phyloP scores from a whole-genome alignment of 2,888 invertebrate genomes.

The Thecophora atra region DNA sequence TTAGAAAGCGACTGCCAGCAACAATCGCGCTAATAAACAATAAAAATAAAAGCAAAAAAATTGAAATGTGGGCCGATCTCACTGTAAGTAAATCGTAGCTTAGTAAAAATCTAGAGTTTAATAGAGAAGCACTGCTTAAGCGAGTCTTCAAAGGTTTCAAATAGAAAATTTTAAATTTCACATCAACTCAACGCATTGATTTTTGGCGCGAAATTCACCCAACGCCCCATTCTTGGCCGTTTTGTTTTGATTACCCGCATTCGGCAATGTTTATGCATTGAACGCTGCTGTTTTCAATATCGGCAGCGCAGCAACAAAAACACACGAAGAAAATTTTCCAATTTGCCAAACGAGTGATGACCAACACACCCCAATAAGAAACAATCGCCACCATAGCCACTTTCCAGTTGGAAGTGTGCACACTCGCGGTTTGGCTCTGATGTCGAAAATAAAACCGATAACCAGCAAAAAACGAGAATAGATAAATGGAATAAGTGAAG shows the following conservation, averaged over 20 bases:
- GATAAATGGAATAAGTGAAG: too few relatives aligned
- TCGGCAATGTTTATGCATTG: slow-evolving; percentile 40
- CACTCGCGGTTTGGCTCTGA: too few relatives aligned
- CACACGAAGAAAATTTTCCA: slow-evolving; percentile 24
- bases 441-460: too few relatives aligned
- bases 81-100: slow-evolving; percentile 38
- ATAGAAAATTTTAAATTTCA: not conserved
- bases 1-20: not conserved
- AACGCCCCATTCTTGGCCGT: slow-evolving; percentile 43
- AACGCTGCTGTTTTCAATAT: slow-evolving; percentile 22
- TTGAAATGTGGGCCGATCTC: slow-evolving; percentile 42
- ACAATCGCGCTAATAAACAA: too few relatives aligned
- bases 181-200: not conserved
- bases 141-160: too few relatives aligned
- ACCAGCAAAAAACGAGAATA: too few relatives aligned
- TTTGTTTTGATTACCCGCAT: slow-evolving; percentile 49
- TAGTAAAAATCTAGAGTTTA: not conserved
- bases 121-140: not conserved
- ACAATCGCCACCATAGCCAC: not conserved
- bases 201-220: slow-evolving; percentile 24
- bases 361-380: slow-evolving; percentile 9
- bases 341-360: slow-evolving; percentile 21
- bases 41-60: too few relatives aligned
- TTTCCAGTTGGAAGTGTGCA: not conserved
- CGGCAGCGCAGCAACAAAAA: slow-evolving; percentile 18